Evolutionary conservation across 2,113 vertebrate species (phyloP).

Genomic region (Clupea harengus): DNA sequence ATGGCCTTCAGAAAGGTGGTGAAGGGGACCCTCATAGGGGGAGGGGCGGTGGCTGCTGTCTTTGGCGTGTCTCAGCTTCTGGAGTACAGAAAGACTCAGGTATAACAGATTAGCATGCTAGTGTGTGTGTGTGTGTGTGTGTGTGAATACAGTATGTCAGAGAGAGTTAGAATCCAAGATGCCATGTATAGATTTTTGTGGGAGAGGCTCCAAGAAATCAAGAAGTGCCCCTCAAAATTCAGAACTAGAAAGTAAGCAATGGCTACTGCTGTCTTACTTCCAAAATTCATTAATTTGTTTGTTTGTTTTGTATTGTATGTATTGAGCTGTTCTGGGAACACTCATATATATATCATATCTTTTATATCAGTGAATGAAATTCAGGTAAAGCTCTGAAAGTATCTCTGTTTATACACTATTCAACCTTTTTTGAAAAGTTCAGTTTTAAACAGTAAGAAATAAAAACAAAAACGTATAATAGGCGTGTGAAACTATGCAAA

Average conservation of each 20-base stretch:
- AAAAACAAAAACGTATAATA: too few species aligned
- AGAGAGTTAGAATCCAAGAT: neutral
- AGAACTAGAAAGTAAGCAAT: neutral
- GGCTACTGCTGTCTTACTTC: neutral
- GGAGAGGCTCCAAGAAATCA: neutral
- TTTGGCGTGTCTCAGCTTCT: conserved; percentile 88
- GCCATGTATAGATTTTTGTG: neutral
- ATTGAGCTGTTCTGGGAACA: neutral
- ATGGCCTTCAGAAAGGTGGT: conserved; percentile 92
- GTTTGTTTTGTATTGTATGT: neutral
- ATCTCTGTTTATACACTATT: neutral
- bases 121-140: neutral
- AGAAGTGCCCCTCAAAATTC: neutral
- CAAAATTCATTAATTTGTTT: neutral
- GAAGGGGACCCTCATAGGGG: conserved; percentile 82
- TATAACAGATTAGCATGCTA: conserved; percentile 57
- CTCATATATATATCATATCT: too few species aligned
- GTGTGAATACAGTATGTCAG: neutral
- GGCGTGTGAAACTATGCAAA: too few species aligned
- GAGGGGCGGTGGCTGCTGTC: conserved; percentile 79
- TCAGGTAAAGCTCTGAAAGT: too few species aligned
- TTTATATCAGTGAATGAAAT: neutral
- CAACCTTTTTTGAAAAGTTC: neutral
- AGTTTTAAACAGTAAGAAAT: too few species aligned
- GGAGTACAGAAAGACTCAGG: conserved; percentile 85